Conservation (phyloP, 2,113 vertebrate species). For the Sminthopsis crassicaudata region DNA sequence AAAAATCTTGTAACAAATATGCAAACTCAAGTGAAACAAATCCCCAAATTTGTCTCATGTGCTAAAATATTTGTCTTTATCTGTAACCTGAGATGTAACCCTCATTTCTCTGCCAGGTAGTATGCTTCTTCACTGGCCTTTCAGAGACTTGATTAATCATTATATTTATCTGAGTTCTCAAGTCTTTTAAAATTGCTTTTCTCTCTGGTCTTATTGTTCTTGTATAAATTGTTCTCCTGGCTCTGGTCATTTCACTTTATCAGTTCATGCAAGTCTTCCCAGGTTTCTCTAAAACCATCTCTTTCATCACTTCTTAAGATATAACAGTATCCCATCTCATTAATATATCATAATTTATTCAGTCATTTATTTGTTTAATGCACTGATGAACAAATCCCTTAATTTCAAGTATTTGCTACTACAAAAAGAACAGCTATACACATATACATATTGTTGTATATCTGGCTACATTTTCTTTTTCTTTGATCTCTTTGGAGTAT, state of each 20-base stretch:
- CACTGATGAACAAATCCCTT: not conserved
- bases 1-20: not conserved
- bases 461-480: not conserved
- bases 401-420: not conserved
- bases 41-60: not conserved
- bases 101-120: not conserved
- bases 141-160: not conserved
- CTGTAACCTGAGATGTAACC: not conserved
- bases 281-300: not conserved
- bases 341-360: not conserved
- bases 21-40: not conserved
- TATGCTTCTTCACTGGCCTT: not conserved
- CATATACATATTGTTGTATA: not conserved
- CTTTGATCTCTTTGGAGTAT: not conserved
- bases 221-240: not conserved
- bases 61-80: not conserved
- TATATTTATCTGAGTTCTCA: not conserved
- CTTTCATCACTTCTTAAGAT: not conserved
- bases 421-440: not conserved
- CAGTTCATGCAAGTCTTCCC: not conserved
- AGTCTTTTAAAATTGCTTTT: not conserved
- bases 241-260: not conserved
- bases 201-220: not conserved
- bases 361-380: not conserved
- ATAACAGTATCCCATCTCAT: not conserved